Evolutionary conservation across 2,888 invertebrate species (phyloP).

Genomic region (Chaitophorus viminalis): DNA sequence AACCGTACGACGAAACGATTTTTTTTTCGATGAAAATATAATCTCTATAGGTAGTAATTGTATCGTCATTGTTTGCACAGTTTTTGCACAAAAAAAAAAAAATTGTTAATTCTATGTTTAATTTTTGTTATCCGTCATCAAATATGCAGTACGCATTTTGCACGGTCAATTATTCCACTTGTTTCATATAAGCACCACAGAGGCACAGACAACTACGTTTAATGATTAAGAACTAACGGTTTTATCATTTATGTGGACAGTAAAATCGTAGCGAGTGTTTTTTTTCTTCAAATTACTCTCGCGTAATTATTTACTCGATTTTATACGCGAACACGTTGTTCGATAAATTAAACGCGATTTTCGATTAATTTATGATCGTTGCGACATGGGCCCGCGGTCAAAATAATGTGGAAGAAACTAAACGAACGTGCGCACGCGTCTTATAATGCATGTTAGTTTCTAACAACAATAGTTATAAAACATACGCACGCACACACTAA

Average conservation of each 20-base stretch:
- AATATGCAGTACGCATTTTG: not conserved
- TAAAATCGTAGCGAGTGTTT: not conserved
- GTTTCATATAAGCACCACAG: not conserved
- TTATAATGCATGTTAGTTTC: not conserved
- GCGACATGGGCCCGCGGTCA: not conserved
- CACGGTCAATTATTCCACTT: not conserved
- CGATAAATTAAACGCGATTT: not conserved
- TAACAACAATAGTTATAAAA: not conserved
- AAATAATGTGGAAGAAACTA: not conserved
- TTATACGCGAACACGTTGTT: not conserved
- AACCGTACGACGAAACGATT: slow-evolving; percentile 2
- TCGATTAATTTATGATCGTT: slow-evolving; percentile 17
- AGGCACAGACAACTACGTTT: not conserved
- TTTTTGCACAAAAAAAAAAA: not conserved
- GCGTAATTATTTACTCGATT: not conserved
- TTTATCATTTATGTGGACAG: not conserved
- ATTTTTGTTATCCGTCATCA: not conserved
- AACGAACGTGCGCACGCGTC: not conserved
- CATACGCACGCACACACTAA: not conserved
- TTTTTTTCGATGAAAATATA: not conserved
- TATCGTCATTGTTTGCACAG: not conserved
- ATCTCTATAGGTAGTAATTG: not conserved
- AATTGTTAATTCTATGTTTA: slow-evolving; percentile 2
- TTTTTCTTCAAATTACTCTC: not conserved
- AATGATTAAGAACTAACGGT: not conserved